These are phyloP conservation scores for Hylaeus anthracinus DNA, from an alignment of 1,140 invertebrate genomes.

Conservation along the genomic window DNA sequence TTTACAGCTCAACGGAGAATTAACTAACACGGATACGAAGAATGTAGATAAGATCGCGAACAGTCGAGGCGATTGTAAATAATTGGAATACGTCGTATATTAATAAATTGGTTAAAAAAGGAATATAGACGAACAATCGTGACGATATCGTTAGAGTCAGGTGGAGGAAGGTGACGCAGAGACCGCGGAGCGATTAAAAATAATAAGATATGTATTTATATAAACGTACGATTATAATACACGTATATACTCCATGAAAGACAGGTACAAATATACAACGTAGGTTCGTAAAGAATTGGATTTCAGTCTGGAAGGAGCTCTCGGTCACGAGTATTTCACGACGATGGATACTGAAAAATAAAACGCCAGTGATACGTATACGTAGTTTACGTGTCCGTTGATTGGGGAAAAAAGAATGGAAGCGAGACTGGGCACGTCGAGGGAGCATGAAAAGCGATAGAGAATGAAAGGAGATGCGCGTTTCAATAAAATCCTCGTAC, in stretches of 20 bases:
- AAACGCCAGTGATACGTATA: constrained; percentile 33
- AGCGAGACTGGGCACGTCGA: not conserved
- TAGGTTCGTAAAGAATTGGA: constrained; percentile 5
- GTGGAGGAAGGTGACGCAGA: not conserved
- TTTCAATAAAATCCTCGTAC: not conserved
- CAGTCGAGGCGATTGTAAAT: no score
- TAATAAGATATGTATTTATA: constrained; percentile 56
- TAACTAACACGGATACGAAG: no score
- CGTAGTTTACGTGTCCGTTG: not conserved
- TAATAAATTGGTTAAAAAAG: no score
- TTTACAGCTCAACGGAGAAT: no score
- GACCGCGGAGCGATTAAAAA: constrained; percentile 35
- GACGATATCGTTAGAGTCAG: no score
- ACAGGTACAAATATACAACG: constrained; percentile 50
- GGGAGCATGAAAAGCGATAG: not conserved
- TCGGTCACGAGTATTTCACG: constrained; percentile 66
- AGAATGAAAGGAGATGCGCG: not conserved
- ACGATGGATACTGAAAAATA: constrained; percentile 73
- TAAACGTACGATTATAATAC: constrained; percentile 53
- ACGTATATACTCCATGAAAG: constrained; percentile 36
- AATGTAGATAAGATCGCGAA: no score
- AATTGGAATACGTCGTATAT: no score
- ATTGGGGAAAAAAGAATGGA: not conserved
- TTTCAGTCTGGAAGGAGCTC: constrained; percentile 23
- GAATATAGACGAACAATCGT: no score